Base-by-base conservation (phyloP, 2,113 vertebrate genomes). In the Penelope pileata region DNA sequence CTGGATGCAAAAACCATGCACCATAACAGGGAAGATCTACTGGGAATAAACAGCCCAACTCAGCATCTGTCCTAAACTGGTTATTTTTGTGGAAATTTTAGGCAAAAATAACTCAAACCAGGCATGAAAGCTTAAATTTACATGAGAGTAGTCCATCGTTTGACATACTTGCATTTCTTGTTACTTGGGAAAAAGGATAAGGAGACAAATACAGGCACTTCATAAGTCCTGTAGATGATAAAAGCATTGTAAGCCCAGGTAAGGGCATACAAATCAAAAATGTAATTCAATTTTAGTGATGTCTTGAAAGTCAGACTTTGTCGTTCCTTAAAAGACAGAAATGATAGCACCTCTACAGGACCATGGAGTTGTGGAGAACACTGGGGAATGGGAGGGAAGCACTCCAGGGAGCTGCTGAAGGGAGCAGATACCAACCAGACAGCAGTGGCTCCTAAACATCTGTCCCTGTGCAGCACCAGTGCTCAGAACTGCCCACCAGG, bases 331-430 rank as follows among this genome's bases (percentile, higher is more conserved):
- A 43, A 16, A 26, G 48, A 7, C 38, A 74, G 60, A 48, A 83
- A 9, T 3, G 38, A 7, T 2, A 62, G 76, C 66, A 63, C 70
- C 76, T 58, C 29, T 2, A 0, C 5, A 5, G 36, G 70, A 58
- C 36, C 36, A 17, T 7, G 16, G 2, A 2, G 17, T 0, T 29
- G 70, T 4, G 43, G 22, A 45, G 68, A 51, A 17, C 2, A 1
- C 0, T 6, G 78, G 38, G 15, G 24, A 4, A 12, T 0, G 40
- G 68, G n/a, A 13, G 58, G 62, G 38, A 12, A 9, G 56, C 24
- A 8, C n/a, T 29, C 10, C n/a, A 30, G 30, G 80, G 59, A 14
- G 1, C 51, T 34, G 75, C 75, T 15, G 0, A 32, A 26, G 56
- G 79, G 13, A 54, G 45, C 21, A 8, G 60, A 45, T 34, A n/a